Evolutionary conservation across 2,797 vertebrate species (phyloP), one percentile per base, ranked within the genome.

Genomic region (Danionella dracula): DNA sequence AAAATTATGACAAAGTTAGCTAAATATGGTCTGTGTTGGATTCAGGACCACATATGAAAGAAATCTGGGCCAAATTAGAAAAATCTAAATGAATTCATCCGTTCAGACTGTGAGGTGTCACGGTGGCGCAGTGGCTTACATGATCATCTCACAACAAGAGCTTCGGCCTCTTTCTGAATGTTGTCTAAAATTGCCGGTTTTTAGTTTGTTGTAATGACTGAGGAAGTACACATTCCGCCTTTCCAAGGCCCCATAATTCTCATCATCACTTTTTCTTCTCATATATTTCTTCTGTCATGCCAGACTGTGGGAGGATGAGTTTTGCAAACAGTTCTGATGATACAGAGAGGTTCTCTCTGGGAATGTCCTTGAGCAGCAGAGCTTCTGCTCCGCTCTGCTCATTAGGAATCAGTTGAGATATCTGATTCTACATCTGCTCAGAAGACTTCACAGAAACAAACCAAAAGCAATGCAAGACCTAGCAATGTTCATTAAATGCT

Each of bases 341-440:
- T 37, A 53, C 8, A 29, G 15, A 58, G 55, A 62, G 17, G 31
- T 68, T 9, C 51, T n/a, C 50, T 46, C 57, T 70, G 76, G 51
- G 76, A 76, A 70, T 40, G 59, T 19, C 76, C 76, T 76, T 80
- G 74, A 71, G 66, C 21, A 40, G 37, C 20, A n/a, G 20, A 20
- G 49, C 54, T 54, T 41, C 53, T 70, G 56, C 32, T 66, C 45
- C 66, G 32, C 13, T 11, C 31, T 40, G 46, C 37, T 66, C 19
- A 44, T 21, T 57, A 48, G 21, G 20, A 49, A 23, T 56, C 12
- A 57, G 45, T 21, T 2, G 12, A 46, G 35, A 48, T 61, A 34
- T 66, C 6, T 17, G 19, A 55, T 41, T 42, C 46, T 51, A 9
- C 31, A 7, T 23, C 21, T 11, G 34, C 12, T 21, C 4, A n/a